phyloP scores from a whole-genome alignment of 2,113 vertebrate species.

The Melospiza melodia region DNA sequence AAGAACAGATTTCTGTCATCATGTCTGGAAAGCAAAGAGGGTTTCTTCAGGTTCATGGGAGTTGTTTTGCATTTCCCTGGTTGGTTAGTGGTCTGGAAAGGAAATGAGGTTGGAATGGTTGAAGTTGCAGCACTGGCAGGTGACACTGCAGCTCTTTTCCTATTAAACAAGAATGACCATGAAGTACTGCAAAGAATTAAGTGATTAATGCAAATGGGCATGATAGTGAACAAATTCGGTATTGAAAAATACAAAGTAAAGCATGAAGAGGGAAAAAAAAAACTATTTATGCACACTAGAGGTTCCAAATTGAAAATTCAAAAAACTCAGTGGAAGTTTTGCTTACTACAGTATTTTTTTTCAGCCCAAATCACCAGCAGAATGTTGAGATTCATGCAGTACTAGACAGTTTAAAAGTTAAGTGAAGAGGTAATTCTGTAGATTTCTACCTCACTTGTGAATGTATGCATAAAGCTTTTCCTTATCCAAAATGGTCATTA shows the following conservation, averaged over 20 bases:
- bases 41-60: background rate
- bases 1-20: background rate
- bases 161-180: background rate
- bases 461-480: background rate
- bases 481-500: background rate
- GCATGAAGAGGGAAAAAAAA: background rate
- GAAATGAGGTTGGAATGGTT: background rate
- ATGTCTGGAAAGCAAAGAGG: background rate
- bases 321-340: background rate
- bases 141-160: background rate
- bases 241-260: background rate
- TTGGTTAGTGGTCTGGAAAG: background rate
- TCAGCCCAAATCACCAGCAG: background rate
- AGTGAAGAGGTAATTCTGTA: background rate
- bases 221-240: background rate
- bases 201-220: background rate
- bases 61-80: background rate
- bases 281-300: background rate
- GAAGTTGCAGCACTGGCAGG: background rate
- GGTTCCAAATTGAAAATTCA: background rate
- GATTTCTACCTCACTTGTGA: background rate
- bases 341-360: background rate
- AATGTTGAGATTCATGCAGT: background rate
- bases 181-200: background rate
- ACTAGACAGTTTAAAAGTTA: background rate